Evolutionary conservation across 2,797 vertebrate genomes (phyloP).

Genomic region (Aphelocoma californica): DNA sequence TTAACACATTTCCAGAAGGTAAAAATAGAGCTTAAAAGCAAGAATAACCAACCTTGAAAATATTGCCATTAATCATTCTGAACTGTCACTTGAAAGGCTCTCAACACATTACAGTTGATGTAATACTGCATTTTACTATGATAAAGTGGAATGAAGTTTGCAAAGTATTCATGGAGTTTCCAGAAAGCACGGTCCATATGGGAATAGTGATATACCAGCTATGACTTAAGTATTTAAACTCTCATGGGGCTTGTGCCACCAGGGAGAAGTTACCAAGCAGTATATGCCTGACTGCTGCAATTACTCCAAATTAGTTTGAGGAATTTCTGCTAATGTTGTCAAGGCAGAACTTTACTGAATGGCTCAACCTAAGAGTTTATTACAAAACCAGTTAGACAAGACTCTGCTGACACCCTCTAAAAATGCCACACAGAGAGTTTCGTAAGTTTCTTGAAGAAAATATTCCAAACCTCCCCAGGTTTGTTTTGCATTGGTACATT

Average conservation of each 20-base stretch:
- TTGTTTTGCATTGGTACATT: neutral
- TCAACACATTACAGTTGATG: neutral
- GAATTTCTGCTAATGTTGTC: neutral
- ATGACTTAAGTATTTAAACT: fast-evolving
- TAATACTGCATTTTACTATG: neutral
- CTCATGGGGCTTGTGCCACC: neutral
- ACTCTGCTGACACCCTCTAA: neutral
- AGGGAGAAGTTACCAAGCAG: neutral
- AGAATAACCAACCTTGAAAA: neutral
- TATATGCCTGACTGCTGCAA: neutral
- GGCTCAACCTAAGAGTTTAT: neutral
- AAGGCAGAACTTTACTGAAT: neutral
- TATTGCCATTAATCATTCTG: neutral
- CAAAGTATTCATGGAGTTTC: neutral
- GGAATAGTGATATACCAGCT: neutral
- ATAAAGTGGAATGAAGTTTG: neutral
- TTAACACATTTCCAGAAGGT: neutral
- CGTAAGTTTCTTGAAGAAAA: neutral
- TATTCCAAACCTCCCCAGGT: neutral
- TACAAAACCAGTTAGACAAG: neutral
- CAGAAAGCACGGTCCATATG: fast-evolving
- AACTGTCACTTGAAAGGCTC: neutral
- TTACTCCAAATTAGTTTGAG: neutral
- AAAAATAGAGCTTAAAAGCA: neutral
- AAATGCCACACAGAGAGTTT: fast-evolving